Evolutionary conservation across 2,888 invertebrate species (phyloP).

Genomic region (Aricia artaxerxes): DNA sequence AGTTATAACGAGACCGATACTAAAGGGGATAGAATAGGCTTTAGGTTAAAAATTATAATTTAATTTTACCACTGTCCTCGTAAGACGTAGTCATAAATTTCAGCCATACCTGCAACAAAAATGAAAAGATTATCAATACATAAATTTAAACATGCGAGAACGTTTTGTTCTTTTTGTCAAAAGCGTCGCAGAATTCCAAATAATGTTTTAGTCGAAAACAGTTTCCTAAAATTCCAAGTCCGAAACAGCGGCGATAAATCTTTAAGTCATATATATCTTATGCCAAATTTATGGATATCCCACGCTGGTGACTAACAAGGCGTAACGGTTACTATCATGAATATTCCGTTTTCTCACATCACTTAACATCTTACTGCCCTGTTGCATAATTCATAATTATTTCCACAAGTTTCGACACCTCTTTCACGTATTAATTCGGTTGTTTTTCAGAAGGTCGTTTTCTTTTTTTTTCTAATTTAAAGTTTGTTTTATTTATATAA

Average conservation of each 20-base stretch:
- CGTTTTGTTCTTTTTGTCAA: neutral
- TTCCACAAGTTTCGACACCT: neutral
- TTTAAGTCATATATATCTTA: slow-evolving; percentile 31
- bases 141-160: neutral
- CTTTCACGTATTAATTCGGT: neutral
- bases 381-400: slow-evolving; percentile 28
- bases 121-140: neutral
- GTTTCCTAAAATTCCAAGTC: slow-evolving; percentile 11
- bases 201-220: slow-evolving; percentile 1
- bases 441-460: neutral
- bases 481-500: neutral
- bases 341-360: slow-evolving; percentile 39
- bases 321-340: slow-evolving; percentile 38
- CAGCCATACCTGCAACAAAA: slow-evolving; percentile 28
- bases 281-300: slow-evolving; percentile 32
- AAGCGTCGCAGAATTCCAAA: neutral
- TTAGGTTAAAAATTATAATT: neutral
- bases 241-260: slow-evolving; percentile 27
- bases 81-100: neutral
- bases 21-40: neutral
- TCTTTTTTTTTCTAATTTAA: neutral
- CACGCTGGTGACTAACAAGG: slow-evolving; percentile 33
- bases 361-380: slow-evolving; percentile 31
- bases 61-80: neutral
- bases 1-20: too few relatives aligned